These are phyloP conservation scores for Dipodomys ordii DNA, from an alignment of 2,113 vertebrate genomes.

Conservation along the genomic window DNA sequence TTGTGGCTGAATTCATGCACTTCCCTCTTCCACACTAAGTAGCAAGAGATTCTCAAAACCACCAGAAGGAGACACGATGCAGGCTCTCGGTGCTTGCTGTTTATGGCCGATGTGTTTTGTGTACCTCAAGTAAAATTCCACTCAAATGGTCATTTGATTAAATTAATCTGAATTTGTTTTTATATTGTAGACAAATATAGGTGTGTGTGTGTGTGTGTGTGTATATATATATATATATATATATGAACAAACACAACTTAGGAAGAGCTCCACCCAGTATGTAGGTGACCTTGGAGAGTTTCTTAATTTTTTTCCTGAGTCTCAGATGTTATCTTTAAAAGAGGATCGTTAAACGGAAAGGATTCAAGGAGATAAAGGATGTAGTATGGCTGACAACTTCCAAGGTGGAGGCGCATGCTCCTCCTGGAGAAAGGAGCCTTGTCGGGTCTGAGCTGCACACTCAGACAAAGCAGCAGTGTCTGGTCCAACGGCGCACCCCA, in stretches of 20 bases:
- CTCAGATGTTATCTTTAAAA: background rate
- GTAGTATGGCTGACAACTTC: background rate
- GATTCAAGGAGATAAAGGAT: background rate
- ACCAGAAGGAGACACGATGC: background rate
- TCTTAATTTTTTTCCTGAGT: background rate
- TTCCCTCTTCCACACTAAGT: background rate
- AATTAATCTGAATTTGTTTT: slow-evolving; percentile 31
- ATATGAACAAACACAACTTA: background rate
- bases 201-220: too few relatives aligned
- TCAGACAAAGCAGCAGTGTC: background rate
- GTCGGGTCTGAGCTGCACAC: background rate
- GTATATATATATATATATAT: too few relatives aligned
- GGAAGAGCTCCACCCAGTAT: background rate
- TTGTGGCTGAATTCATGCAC: background rate
- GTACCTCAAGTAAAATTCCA: background rate
- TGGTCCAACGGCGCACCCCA: background rate
- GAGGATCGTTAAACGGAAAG: background rate
- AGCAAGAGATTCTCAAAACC: background rate
- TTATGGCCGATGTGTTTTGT: background rate
- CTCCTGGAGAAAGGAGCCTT: background rate
- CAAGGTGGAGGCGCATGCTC: background rate
- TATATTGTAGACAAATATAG: background rate
- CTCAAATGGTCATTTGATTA: background rate
- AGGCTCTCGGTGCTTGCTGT: background rate
- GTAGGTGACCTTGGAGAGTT: background rate